Evolutionary conservation across 2,888 invertebrate species (phyloP).

Genomic region (Pterobdella sp.): DNA sequence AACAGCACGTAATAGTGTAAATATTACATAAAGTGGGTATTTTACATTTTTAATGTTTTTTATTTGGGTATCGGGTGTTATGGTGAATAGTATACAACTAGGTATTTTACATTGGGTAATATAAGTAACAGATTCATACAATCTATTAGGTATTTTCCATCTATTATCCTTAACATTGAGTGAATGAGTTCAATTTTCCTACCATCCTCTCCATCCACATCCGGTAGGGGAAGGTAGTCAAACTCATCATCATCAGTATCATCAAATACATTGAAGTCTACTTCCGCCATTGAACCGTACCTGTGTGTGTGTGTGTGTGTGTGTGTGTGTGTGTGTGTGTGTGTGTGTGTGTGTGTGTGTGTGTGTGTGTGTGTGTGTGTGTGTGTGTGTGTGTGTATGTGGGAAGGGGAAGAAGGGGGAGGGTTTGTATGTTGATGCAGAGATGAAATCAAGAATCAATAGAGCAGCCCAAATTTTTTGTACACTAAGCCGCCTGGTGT

Average conservation of each 20-base stretch:
- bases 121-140: too few relatives aligned
- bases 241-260: constrained; percentile 31
- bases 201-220: constrained; percentile 25
- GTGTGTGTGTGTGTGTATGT: constrained; percentile 12
- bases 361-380: constrained; percentile 22
- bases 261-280: constrained; percentile 16
- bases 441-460: neutral
- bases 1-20: too few relatives aligned
- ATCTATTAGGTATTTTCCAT: too few relatives aligned
- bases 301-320: constrained; percentile 21
- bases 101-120: too few relatives aligned
- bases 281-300: neutral
- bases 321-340: constrained; percentile 22
- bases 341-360: constrained; percentile 22
- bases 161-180: too few relatives aligned
- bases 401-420: neutral
- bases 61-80: too few relatives aligned
- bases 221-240: constrained; percentile 32
- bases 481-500: too few relatives aligned
- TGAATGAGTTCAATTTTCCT: neutral
- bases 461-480: too few relatives aligned
- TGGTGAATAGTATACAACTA: too few relatives aligned
- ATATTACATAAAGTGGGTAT: too few relatives aligned
- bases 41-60: too few relatives aligned
- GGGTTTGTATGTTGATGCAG: neutral